phyloP scores from a whole-genome alignment of 1,140 invertebrate genomes.

The Hylyphantes graminicola region DNA sequence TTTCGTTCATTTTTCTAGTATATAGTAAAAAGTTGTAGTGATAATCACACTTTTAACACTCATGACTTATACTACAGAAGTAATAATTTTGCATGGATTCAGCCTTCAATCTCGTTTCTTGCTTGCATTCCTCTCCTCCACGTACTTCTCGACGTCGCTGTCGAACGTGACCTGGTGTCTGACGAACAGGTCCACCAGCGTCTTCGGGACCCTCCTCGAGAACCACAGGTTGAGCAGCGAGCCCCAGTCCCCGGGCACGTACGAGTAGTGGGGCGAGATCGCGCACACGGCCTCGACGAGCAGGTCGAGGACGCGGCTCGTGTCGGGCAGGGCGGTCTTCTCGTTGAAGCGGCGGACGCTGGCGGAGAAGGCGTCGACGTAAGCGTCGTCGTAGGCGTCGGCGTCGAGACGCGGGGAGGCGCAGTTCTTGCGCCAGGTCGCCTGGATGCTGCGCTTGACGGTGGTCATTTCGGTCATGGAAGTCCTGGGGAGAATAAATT shows the following conservation, averaged over 20 bases:
- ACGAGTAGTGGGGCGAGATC: conserved; percentile 41
- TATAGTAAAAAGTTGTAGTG: no score
- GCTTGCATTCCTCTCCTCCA: neutral
- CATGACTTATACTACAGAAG: no score
- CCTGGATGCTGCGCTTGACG: conserved; percentile 7
- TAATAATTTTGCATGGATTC: no score
- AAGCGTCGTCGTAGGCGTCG: conserved; percentile 23
- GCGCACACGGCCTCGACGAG: conserved; percentile 33
- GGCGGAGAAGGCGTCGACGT: conserved; percentile 14
- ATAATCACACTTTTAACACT: no score
- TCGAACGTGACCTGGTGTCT: conserved; percentile 41
- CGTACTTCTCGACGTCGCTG: conserved; percentile 15
- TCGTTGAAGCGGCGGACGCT: conserved; percentile 29
- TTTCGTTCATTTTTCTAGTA: no score
- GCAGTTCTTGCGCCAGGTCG: conserved; percentile 2
- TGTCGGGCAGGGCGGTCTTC: neutral
- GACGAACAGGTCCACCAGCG: conserved; percentile 7
- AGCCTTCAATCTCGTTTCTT: neutral
- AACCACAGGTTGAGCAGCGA: conserved; percentile 22
- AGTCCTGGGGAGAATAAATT: conserved; percentile 25
- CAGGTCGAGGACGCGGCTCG: conserved; percentile 9
- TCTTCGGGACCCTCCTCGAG: neutral
- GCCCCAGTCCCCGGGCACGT: conserved; percentile 8
- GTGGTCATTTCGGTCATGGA: conserved; percentile 29
- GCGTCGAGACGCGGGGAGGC: neutral